A percentile compares a stretch with the other conserved stretches of the same genome.
These are phyloP conservation scores for Exephanes ischioxanthus DNA, from an alignment of 2,888 invertebrate genomes.

Conservation along the genomic window DNA sequence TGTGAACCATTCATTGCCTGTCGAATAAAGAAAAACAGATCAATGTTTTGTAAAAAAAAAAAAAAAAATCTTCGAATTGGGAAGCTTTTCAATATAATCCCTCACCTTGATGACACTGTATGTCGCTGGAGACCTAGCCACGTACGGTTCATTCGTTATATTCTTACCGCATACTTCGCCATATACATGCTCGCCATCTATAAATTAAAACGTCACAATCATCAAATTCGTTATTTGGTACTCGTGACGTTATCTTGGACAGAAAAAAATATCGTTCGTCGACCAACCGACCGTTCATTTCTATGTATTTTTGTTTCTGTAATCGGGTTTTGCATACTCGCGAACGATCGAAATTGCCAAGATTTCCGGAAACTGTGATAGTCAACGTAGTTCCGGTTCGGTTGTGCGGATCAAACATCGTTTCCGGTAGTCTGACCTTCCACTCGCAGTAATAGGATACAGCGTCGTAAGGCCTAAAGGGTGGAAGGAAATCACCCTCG, in stretches of 20 bases:
- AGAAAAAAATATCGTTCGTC: neutral
- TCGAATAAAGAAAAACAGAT: constrained; percentile 48
- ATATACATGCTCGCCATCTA: constrained; percentile 63
- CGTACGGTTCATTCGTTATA: constrained; percentile 68
- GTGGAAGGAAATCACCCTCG: constrained; percentile 74
- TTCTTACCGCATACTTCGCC: constrained; percentile 77
- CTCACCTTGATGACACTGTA: constrained; percentile 71
- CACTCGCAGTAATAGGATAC: constrained; percentile 79
- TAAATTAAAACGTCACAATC: neutral
- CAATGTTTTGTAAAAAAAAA: neutral
- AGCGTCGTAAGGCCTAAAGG: constrained; percentile 75
- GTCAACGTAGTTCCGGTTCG: constrained; percentile 75
- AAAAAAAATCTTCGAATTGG: neutral
- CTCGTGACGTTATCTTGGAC: neutral
- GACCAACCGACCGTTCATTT: constrained; percentile 45
- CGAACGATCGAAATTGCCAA: constrained; percentile 57
- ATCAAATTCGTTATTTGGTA: neutral
- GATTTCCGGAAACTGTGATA: constrained; percentile 73
- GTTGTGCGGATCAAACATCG: constrained; percentile 59
- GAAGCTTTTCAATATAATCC: neutral
- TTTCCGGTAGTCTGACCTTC: constrained; percentile 72
- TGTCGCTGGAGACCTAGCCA: constrained; percentile 75
- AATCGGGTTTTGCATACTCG: constrained; percentile 17
- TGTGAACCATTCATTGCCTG: constrained; percentile 79
- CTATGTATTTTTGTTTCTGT: constrained; percentile 48